A percentile compares a stretch with the other conserved stretches of the same genome.
phyloP scores from a whole-genome alignment of 2,113 vertebrate species.

The Phaethon lepturus region DNA sequence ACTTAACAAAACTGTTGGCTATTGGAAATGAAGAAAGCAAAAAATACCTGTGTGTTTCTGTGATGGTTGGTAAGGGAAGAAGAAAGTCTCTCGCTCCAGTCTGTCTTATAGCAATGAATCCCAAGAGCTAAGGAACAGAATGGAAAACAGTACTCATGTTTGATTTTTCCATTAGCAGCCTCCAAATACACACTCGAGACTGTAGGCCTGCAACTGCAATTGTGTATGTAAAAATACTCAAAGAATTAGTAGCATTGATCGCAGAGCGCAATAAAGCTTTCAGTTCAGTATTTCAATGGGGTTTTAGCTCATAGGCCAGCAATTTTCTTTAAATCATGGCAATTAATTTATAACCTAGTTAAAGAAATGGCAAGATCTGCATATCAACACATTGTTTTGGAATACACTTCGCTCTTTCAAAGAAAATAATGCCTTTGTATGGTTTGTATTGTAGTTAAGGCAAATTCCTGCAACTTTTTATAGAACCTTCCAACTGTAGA shows the following conservation, averaged over 20 bases:
- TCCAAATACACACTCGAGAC: not conserved
- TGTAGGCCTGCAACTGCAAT: not conserved
- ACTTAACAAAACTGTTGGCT: not conserved
- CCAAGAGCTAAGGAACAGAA: not conserved
- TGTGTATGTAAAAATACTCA: conserved; percentile 10
- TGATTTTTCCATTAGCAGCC: conserved; percentile 26
- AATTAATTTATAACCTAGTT: conserved; percentile 24
- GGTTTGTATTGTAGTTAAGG: not conserved
- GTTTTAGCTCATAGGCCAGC: not conserved
- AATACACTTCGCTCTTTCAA: not conserved
- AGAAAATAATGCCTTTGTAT: not conserved
- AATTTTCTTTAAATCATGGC: not conserved
- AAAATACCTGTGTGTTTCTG: not conserved
- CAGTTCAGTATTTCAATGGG: not conserved
- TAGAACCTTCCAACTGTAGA: not conserved
- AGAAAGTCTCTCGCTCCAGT: not conserved
- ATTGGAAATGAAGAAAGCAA: not conserved
- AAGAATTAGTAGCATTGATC: conserved; percentile 25
- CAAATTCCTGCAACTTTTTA: not conserved
- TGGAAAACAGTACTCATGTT: not conserved
- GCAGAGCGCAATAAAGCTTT: not conserved
- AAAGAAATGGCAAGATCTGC: not conserved
- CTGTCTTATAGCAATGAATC: not conserved
- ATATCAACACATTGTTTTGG: not conserved
- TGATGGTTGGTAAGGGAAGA: not conserved